phyloP scores from a whole-genome alignment of 2,888 invertebrate genomes.

The Pegoplata infirma region DNA sequence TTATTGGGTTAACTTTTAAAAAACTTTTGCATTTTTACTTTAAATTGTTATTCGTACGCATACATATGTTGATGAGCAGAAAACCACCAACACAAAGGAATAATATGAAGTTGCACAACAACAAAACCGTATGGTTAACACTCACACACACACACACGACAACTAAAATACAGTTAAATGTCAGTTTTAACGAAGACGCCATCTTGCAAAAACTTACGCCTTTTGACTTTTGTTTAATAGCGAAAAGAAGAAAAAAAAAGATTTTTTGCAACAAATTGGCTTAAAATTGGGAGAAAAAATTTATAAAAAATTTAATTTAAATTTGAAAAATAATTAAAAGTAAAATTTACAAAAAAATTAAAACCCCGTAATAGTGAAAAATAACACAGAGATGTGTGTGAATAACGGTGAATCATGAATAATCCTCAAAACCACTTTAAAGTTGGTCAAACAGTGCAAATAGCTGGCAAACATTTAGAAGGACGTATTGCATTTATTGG shows the following conservation, averaged over 20 bases:
- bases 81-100: slow-evolving; percentile 24
- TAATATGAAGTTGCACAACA: slow-evolving; percentile 13
- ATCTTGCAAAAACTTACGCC: slow-evolving; percentile 56
- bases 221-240: slow-evolving; percentile 46
- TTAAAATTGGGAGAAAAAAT: not conserved
- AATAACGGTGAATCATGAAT: slow-evolving; percentile 53
- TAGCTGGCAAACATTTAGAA: slow-evolving; percentile 90
- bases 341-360: not conserved
- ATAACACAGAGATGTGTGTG: slow-evolving; percentile 39
- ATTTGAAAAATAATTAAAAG: not conserved
- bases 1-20: slow-evolving; percentile 44
- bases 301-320: not conserved
- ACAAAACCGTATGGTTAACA: not conserved
- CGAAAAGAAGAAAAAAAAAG: slow-evolving; percentile 19
- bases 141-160: not conserved
- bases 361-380: not conserved
- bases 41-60: slow-evolving; percentile 37
- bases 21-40: slow-evolving; percentile 33
- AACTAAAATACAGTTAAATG: too few relatives aligned
- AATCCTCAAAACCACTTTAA: slow-evolving; percentile 79
- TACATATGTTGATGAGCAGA: slow-evolving; percentile 19
- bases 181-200: slow-evolving; percentile 45
- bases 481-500: slow-evolving; percentile 96
- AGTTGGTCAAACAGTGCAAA: slow-evolving; percentile 89
- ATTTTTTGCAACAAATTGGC: slow-evolving; percentile 15